Evolutionary conservation across 2,797 vertebrate genomes (phyloP), one percentile per base, ranked within the genome.

Genomic region (Onychomys arenicola): DNA sequence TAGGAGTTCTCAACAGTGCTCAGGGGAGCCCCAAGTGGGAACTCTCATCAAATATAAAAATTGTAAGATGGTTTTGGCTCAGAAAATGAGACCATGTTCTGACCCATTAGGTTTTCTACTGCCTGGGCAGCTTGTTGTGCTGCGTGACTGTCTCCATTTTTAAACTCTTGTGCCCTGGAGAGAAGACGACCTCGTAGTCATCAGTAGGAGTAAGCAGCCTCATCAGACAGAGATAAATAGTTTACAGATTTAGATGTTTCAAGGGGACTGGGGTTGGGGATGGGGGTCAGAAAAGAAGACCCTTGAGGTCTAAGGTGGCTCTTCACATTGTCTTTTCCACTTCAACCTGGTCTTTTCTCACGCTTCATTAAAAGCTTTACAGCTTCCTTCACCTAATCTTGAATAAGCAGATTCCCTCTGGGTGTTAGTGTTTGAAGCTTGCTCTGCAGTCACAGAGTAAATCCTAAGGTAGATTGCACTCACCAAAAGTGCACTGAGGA

Each of bases 101-200:
- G 37, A 94, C 37, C 76, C 69, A 87, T 95, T 87, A 90, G 76
- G 59, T 76, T 69, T 92, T 71, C 63, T 63, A 32, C 0, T 25
- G 65, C 43, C 93, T 2, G 11, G 88, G 63, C 69, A 29, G 80
- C 65, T 91, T 55, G 0, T 19, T 59, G 40, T 80, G 63, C 43
- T 9, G 25, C 75, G n/a, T 37, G 17, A 89, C 59, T 37, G 69
- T 19, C 52, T 37, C 40, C 75, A 1, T 59, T 75, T 57, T 43
- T 1, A 17, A n/a, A 23, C 82, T 37, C 40, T 3, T 2, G 0
- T 40, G 52, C 92, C 25, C 61, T 11, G 17, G 46, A 89, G 90
- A 69, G 25, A 75, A 3, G 0, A 0, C 23, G 17, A 34, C n/a
- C 29, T 71, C 0, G 0, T 1, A 1, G n/a, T 73, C 63, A 49